These are phyloP conservation scores for Aphelocoma coerulescens DNA, from an alignment of 2,113 vertebrate genomes.

Conservation along the genomic window DNA sequence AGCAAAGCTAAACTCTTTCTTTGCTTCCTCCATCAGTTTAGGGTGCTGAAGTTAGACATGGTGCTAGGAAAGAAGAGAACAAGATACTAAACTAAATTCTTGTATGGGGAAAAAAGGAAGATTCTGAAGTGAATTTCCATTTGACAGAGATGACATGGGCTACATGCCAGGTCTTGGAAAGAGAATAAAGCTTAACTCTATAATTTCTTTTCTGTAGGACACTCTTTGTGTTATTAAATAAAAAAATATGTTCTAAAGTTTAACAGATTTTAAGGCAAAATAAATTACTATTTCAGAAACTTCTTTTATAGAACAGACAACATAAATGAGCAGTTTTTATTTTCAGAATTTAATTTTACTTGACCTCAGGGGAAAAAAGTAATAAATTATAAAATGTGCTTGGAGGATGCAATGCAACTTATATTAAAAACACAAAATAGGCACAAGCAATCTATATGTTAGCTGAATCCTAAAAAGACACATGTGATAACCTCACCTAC, in stretches of 20 bases:
- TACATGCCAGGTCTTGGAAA: not conserved
- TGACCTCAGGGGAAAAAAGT: not conserved
- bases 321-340: not conserved
- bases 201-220: not conserved
- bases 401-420: not conserved
- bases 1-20: not conserved
- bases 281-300: not conserved
- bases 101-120: fast-evolving
- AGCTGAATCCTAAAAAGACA: not conserved
- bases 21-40: not conserved
- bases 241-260: no score
- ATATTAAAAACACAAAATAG: not conserved
- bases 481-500: not conserved
- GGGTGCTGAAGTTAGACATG: not conserved
- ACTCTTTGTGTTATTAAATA: no score
- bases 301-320: not conserved
- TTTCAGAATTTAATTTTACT: not conserved
- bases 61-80: not conserved
- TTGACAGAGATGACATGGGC: not conserved
- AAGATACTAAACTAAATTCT: not conserved
- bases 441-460: not conserved
- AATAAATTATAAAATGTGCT: not conserved
- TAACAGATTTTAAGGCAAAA: not conserved
- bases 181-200: not conserved
- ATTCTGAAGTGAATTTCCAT: not conserved